These are phyloP conservation scores for Acropora yongei DNA, from an alignment of 64 coral and sea anemone genomes.

Conservation along the genomic window DNA sequence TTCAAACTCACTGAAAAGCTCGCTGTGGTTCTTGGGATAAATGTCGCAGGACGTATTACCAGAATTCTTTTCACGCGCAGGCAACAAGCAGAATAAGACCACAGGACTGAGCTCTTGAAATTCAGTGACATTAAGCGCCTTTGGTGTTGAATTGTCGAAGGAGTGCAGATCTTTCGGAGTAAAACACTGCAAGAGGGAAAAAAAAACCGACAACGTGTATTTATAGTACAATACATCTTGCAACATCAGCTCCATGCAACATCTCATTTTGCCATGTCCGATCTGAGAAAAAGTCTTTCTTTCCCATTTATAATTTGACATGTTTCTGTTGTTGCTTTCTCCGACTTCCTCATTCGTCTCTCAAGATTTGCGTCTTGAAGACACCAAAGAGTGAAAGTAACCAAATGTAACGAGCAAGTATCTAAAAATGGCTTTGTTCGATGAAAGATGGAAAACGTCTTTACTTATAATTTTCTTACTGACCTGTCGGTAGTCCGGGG, in stretches of 20 bases:
- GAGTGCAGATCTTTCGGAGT: neutral
- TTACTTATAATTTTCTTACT: neutral
- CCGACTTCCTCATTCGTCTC: neutral
- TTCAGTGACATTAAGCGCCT: neutral
- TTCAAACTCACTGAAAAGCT: slow-evolving; percentile 16
- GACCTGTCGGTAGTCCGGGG: neutral
- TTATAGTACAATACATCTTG: too few relatives aligned
- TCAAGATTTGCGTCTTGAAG: too few relatives aligned
- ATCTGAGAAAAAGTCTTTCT: too few relatives aligned
- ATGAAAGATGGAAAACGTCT: neutral
- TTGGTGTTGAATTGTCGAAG: neutral
- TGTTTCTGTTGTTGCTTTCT: neutral
- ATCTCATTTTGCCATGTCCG: neutral
- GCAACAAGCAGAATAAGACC: slow-evolving; percentile 17
- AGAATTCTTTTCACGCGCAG: slow-evolving; percentile 39
- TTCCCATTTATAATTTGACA: neutral
- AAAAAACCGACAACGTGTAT: neutral
- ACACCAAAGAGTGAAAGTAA: too few relatives aligned
- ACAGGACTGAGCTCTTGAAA: neutral
- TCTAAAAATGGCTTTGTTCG: neutral
- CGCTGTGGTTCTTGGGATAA: slow-evolving; percentile 41
- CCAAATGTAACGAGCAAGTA: too few relatives aligned
- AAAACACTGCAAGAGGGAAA: neutral
- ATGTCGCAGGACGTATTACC: neutral
- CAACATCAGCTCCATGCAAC: too few relatives aligned